Evolutionary conservation across 2,888 invertebrate species (phyloP).

Genomic region (Pimpla rufipes): DNA sequence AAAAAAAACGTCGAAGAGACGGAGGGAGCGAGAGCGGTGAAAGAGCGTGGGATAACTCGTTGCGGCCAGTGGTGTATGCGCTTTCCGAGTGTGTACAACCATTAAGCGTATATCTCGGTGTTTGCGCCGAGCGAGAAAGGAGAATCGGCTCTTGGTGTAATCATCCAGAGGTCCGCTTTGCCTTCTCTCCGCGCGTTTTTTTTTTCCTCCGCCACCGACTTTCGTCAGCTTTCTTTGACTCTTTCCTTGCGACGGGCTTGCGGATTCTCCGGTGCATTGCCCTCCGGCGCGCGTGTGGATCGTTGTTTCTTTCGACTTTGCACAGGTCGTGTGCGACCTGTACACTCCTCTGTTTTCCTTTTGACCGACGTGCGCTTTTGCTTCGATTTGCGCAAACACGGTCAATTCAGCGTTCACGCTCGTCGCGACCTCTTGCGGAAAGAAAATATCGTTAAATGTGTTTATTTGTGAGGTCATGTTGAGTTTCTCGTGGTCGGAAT

Average conservation of each 20-base stretch:
- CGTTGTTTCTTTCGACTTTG: constrained; percentile 61
- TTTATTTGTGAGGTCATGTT: neutral
- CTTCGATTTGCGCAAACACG: constrained; percentile 66
- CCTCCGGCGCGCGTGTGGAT: constrained; percentile 41
- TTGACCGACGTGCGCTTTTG: constrained; percentile 15
- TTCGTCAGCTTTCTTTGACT: constrained; percentile 55
- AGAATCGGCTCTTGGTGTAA: constrained; percentile 74
- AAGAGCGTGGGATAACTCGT: constrained; percentile 75
- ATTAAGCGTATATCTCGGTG: constrained; percentile 76
- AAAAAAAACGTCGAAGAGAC: constrained; percentile 49
- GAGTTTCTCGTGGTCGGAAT: neutral
- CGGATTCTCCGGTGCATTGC: constrained; percentile 45
- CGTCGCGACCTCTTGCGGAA: neutral
- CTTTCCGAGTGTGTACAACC: constrained; percentile 71
- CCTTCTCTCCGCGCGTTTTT: constrained; percentile 16
- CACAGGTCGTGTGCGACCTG: constrained; percentile 53
- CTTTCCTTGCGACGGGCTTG: constrained; percentile 60
- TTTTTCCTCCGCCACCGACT: constrained; percentile 33
- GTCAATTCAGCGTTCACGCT: constrained; percentile 60
- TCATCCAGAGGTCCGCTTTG: constrained; percentile 68
- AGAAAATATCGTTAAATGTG: neutral
- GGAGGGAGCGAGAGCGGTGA: constrained; percentile 67
- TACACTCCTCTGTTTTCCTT: constrained; percentile 25
- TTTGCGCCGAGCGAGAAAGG: constrained; percentile 67
- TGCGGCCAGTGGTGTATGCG: constrained; percentile 68